Evolutionary conservation across 2,113 vertebrate genomes (phyloP).

Genomic region (Pachycephala philippinensis): DNA sequence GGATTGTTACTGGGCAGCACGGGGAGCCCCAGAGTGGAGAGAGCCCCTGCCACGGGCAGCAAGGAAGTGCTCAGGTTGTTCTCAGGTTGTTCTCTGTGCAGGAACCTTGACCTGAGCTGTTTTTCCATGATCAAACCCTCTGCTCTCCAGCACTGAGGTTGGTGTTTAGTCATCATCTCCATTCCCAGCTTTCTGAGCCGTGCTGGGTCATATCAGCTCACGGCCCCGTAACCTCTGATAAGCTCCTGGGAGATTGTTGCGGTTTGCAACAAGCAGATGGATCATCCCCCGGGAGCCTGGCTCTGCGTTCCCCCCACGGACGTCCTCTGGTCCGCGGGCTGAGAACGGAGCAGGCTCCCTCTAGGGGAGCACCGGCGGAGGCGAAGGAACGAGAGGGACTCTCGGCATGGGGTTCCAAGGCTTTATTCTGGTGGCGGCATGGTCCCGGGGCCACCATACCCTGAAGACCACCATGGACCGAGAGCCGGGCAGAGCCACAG

Average conservation of each 20-base stretch:
- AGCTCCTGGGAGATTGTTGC: neutral
- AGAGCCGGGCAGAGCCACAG: too few relatives aligned
- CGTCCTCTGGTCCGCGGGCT: too few relatives aligned
- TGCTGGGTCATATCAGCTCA: neutral
- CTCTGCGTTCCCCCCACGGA: too few relatives aligned
- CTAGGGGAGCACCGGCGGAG: too few relatives aligned
- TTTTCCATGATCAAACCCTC: neutral
- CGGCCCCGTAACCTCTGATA: accelerated
- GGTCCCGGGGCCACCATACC: too few relatives aligned
- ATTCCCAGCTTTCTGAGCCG: neutral
- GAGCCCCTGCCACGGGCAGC: neutral
- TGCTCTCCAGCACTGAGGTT: neutral
- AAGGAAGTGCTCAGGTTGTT: neutral
- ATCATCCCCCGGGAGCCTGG: too few relatives aligned
- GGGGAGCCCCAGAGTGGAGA: neutral
- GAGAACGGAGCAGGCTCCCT: too few relatives aligned
- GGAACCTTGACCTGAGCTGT: neutral
- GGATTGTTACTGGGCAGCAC: neutral
- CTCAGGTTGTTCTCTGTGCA: neutral
- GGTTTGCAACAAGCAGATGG: too few relatives aligned
- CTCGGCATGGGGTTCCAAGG: too few relatives aligned
- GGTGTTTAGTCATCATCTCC: neutral
- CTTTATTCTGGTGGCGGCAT: too few relatives aligned
- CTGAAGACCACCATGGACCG: too few relatives aligned
- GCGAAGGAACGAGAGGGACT: too few relatives aligned